Evolutionary conservation across 2,113 vertebrate genomes (phyloP).

Genomic region (Felis catus): F.catus_Fca126_mat1.0 CM031422.1:9794001-9794500

Average conservation of each 20-base stretch:
- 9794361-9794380: not conserved
- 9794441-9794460: not conserved
- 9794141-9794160: too few relatives aligned
- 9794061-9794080: too few relatives aligned
- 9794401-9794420: not conserved
- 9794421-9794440: not conserved
- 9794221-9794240: not conserved
- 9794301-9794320: not conserved
- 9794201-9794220: not conserved
- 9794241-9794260: not conserved
- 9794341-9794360: not conserved
- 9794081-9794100: too few relatives aligned
- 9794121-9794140: too few relatives aligned
- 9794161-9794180: too few relatives aligned
- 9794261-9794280: not conserved
- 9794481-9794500: not conserved
- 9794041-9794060: too few relatives aligned
- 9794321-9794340: not conserved
- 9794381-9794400: not conserved
- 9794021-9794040: too few relatives aligned
- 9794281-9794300: not conserved
- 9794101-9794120: too few relatives aligned
- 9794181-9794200: not conserved
- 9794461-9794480: not conserved
- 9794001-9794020: too few relatives aligned